These are phyloP conservation scores for Spilosoma lubricipeda DNA, from an alignment of 2,888 invertebrate species.

Conservation along the genomic window DNA sequence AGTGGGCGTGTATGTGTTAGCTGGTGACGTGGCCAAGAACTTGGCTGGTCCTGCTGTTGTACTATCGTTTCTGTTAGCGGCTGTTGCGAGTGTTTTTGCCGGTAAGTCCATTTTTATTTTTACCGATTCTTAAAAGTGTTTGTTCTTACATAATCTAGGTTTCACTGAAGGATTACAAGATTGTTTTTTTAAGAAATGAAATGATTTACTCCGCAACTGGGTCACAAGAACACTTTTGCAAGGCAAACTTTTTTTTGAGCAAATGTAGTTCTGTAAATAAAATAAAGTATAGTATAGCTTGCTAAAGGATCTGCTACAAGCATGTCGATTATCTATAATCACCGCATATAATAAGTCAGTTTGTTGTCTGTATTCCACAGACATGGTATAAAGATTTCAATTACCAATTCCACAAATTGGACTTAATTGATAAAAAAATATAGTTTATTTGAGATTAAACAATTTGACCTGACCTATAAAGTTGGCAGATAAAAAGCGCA, in stretches of 20 bases:
- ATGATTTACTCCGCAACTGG: too few relatives aligned
- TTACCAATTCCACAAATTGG: not conserved
- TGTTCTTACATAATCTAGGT: too few relatives aligned
- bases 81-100: slow-evolving; percentile 95
- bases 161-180: too few relatives aligned
- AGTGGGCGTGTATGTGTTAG: slow-evolving; percentile 96
- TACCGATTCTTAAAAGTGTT: too few relatives aligned
- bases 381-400: not conserved
- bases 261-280: too few relatives aligned
- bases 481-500: not conserved
- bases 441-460: not conserved
- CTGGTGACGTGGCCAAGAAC: slow-evolving; percentile 93
- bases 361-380: not conserved
- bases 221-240: too few relatives aligned
- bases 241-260: too few relatives aligned
- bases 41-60: slow-evolving; percentile 95
- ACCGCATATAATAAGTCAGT: too few relatives aligned
- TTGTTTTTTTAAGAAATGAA: too few relatives aligned
- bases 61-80: slow-evolving; percentile 95
- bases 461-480: not conserved
- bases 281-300: too few relatives aligned
- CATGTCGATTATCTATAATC: not conserved
- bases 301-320: not conserved
- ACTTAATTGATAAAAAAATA: not conserved
- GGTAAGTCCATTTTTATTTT: slow-evolving; percentile 80